phyloP scores from a whole-genome alignment of 2,797 vertebrate species.

The Ficedula albicollis region DNA sequence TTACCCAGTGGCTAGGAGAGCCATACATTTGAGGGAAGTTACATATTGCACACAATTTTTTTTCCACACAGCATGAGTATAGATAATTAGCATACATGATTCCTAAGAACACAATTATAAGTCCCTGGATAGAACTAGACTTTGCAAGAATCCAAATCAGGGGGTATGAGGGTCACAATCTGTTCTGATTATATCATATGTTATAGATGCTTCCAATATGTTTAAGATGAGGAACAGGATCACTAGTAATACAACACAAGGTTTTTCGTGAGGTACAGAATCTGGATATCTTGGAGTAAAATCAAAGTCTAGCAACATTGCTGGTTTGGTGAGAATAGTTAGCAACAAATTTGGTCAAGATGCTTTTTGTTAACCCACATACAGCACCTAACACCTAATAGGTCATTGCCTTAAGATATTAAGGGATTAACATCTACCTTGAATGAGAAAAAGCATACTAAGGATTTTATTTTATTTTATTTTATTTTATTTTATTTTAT shows the following conservation, averaged over 20 bases:
- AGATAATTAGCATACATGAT: not conserved
- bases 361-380: not conserved
- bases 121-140: not conserved
- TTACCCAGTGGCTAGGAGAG: not conserved
- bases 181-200: conserved; percentile 36
- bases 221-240: not conserved
- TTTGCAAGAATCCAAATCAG: not conserved
- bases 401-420: not conserved
- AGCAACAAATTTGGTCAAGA: not conserved
- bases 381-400: not conserved
- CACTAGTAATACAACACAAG: not conserved
- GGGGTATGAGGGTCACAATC: conserved; percentile 14
- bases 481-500: not conserved
- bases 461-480: not conserved
- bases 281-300: not conserved
- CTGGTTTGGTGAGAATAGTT: not conserved
- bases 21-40: not conserved
- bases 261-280: not conserved
- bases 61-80: not conserved
- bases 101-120: not conserved
- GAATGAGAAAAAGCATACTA: not conserved
- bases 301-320: not conserved
- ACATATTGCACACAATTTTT: not conserved
- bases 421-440: not conserved
- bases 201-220: conserved; percentile 3